phyloP scores from a whole-genome alignment of 2,797 vertebrate species.

The Myioborus miniatus region DNA sequence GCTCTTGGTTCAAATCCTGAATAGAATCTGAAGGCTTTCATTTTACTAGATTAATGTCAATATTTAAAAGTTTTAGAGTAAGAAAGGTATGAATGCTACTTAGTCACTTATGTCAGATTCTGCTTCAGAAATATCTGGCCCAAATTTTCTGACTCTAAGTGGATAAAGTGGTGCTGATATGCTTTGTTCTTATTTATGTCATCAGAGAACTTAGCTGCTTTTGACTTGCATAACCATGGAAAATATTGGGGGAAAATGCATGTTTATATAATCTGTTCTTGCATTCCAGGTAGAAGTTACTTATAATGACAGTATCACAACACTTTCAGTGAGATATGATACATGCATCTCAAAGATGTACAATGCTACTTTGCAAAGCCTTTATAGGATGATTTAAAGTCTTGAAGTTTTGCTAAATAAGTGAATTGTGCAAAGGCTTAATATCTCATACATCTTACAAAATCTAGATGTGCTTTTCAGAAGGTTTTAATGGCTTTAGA shows the following conservation, averaged over 20 bases:
- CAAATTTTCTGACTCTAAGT: not conserved
- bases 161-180: not conserved
- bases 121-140: constrained; percentile 6
- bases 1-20: not conserved
- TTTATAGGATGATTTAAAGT: not conserved
- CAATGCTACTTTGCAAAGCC: not conserved
- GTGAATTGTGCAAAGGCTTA: not conserved
- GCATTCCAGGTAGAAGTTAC: not conserved
- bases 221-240: not conserved
- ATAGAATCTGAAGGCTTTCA: not conserved
- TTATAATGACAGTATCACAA: not conserved
- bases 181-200: not conserved
- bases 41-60: not conserved
- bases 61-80: not conserved
- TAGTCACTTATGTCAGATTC: not conserved
- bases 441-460: accelerated
- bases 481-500: not conserved
- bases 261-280: not conserved
- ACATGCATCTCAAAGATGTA: not conserved
- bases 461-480: not conserved
- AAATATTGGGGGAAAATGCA: accelerated
- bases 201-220: constrained; percentile 1
- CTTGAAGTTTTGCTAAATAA: not conserved
- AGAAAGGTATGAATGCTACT: not conserved
- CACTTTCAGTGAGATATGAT: not conserved